Conservation (phyloP, 2,797 vertebrate species). For the Pristis pectinata region DNA sequence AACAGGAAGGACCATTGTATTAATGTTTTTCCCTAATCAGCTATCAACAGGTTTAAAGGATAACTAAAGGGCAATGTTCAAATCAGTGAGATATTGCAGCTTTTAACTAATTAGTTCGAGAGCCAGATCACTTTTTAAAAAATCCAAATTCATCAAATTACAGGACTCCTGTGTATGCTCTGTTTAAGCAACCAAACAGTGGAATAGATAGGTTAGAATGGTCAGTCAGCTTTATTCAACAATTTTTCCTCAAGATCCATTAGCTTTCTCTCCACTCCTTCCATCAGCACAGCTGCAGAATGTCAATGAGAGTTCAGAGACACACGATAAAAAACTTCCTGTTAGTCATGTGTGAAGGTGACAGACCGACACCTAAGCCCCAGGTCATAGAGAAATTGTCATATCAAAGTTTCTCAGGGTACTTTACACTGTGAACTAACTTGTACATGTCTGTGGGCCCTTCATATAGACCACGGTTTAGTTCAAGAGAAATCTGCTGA, state of each 20-base stretch:
- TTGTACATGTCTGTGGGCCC: background rate
- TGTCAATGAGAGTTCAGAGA: background rate
- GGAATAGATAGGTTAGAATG: background rate
- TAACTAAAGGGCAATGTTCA: background rate
- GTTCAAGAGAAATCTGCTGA: background rate
- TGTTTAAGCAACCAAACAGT: background rate
- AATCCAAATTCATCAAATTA: background rate
- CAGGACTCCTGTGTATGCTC: too few species aligned
- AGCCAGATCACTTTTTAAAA: background rate
- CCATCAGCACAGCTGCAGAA: background rate
- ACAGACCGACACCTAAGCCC: background rate
- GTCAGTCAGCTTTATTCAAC: background rate
- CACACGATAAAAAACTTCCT: background rate
- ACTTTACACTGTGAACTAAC: background rate
- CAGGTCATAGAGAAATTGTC: background rate
- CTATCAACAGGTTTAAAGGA: background rate
- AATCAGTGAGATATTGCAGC: background rate
- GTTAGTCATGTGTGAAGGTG: background rate
- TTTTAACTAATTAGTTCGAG: background rate
- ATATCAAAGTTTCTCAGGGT: background rate
- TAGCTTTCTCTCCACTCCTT: background rate
- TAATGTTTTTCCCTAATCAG: background rate
- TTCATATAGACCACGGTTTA: background rate
- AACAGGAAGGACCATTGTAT: background rate
- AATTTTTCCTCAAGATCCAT: background rate